Evolutionary conservation across 2,888 invertebrate genomes (phyloP).

Genomic region (Drosophila rubida): DNA sequence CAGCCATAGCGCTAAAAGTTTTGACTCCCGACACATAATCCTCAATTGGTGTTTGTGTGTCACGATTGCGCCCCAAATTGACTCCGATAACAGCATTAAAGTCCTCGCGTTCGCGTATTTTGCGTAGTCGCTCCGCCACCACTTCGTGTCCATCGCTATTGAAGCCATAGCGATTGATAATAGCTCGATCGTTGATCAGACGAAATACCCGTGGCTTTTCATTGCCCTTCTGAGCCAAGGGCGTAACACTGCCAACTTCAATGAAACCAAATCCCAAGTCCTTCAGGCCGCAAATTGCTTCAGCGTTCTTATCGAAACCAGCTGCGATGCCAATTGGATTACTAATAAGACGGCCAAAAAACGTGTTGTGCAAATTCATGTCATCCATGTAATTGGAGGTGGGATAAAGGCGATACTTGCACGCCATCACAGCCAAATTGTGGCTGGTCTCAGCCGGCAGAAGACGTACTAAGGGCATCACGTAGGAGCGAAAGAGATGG

Average conservation of each 20-base stretch:
- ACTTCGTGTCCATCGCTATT: conserved; percentile 96
- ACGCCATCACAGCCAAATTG: conserved; percentile 89
- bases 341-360: conserved; percentile 90
- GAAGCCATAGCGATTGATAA: conserved; percentile 98
- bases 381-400: conserved; percentile 57
- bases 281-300: conserved; percentile 92
- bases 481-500: conserved; percentile 33
- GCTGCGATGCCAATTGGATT: conserved; percentile 99
- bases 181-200: conserved; percentile 92
- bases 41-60: conserved; percentile 88
- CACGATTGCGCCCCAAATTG: conserved; percentile 98
- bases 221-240: conserved; percentile 96
- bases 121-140: conserved; percentile 89
- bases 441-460: conserved; percentile 94
- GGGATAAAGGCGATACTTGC: conserved; percentile 87
- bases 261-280: conserved; percentile 97
- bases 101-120: conserved; percentile 86
- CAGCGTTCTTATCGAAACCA: conserved; percentile 99
- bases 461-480: conserved; percentile 79
- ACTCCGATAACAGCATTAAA: conserved; percentile 92
- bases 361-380: conserved; percentile 86
- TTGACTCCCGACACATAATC: conserved; percentile 95
- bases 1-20: conserved; percentile 92
- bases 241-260: conserved; percentile 98
- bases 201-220: conserved; percentile 96